Base-by-base conservation (phyloP, 2,888 invertebrate genomes). In the Mythimna vitellina region DNA sequence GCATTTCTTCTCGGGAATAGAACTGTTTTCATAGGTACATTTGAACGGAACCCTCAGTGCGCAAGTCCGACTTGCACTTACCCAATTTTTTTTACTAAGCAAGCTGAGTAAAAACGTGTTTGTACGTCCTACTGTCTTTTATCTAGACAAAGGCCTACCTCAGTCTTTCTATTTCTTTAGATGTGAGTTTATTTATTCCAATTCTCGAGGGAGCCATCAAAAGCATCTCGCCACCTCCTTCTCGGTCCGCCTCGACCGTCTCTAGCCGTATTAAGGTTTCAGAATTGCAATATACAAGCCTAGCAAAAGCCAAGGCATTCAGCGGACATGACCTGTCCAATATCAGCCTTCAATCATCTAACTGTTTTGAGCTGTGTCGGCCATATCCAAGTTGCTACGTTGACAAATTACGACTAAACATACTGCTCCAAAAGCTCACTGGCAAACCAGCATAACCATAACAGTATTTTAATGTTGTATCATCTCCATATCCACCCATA, bases 401-500 rank as follows among this genome's bases (percentile, higher is more conserved):
- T 5, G 54, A 54, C 22, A 25, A 22, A 22, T 54, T 25, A 25
- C 2, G 10, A 0, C 22, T 22, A 22, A 53, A 10, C 10, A 53
- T 14, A 12, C 6, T 38, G 38, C 8, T 38, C 6, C 1, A 10
- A 60, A 14, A 14, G 8, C 6, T 8, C 1, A 3, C 22, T 22
- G n/a, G 4, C 22, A 22, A 22, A 60, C 14, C 22, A 38, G 38
- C 14, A 38, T 35, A 38, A 17, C 60, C 60, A 69, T 70, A 32
- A 62, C 10, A 25, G 54, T 20, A 20, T 22, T 25, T 6, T 17
- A 42, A 3, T 12, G 4, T 5, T 20, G 17, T 32, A 12, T n/a
- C 38, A 75, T 66, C 49, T 66, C 46, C 20, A 49, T 49, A 35
- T 42, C 25, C n/a, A 29, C 10, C n/a, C 53, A 4, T 35, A 42